A percentile compares a stretch with the other conserved stretches of the same genome.
Conservation (phyloP, 1,140 invertebrate genomes). For the Psilanteris sp. region DNA sequence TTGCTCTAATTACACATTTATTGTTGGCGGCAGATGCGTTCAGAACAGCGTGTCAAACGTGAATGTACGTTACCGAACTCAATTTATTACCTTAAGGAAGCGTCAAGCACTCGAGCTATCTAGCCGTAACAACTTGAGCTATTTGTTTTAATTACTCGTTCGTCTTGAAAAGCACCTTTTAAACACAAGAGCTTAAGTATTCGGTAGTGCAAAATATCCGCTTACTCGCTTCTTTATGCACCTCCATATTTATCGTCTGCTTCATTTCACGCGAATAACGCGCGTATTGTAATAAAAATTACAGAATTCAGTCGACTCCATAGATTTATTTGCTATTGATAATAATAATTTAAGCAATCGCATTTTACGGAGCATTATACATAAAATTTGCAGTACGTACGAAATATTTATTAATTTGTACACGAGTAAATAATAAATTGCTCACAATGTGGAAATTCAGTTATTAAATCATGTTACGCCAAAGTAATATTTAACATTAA, state of each 20-base stretch:
- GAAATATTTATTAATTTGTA: too few relatives aligned
- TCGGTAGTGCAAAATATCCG: constrained; percentile 14
- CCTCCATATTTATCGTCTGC: constrained; percentile 27
- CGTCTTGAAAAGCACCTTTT: constrained; percentile 39
- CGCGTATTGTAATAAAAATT: constrained; percentile 4
- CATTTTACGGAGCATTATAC: too few relatives aligned
- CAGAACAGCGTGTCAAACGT: constrained; percentile 28
- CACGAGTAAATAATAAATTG: too few relatives aligned
- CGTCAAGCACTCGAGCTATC: constrained; percentile 34
- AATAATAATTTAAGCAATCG: too few relatives aligned
- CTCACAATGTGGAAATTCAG: too few relatives aligned
- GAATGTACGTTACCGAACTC: constrained; percentile 27
- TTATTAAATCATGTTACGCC: too few relatives aligned
- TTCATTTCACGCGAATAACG: constrained; percentile 23
- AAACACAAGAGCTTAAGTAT: constrained; percentile 38
- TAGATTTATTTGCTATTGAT: too few relatives aligned
- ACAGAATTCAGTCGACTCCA: too few relatives aligned
- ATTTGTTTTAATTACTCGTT: constrained; percentile 57
- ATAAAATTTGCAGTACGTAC: too few relatives aligned
- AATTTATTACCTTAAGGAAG: constrained; percentile 46
- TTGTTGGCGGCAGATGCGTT: constrained; percentile 18
- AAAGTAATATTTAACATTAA: too few relatives aligned
- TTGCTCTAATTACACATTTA: constrained; percentile 50
- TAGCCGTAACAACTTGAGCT: constrained; percentile 43
- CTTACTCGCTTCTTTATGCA: constrained; percentile 2